Base-by-base conservation (phyloP, 2,888 invertebrate species). In the Lacanobia oleracea region DNA sequence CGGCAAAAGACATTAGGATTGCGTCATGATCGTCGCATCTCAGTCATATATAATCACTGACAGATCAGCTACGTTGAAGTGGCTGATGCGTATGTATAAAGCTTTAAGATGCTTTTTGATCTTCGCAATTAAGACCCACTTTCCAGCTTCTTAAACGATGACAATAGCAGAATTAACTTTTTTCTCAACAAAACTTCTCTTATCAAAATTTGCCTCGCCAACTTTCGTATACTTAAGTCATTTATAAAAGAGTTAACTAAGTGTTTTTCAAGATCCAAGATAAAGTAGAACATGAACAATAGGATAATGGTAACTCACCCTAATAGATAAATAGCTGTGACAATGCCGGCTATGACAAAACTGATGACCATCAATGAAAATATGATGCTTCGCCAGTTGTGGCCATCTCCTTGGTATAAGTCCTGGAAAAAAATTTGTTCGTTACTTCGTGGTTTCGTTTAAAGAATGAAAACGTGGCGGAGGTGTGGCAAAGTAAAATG, bases 321-420 rank as follows among this genome's bases (percentile, higher is more conserved):
- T 92, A 98, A 97, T 92, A 98, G 97, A 96, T 98, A 98, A 95
- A 98, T 98, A 90, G 98, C 98, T 88, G 98, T 98, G 87, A 98
- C 98, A 91, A 98, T 98, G 83, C 98, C 98, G 87, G 98, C 97
- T 95, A 98, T 98, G 89, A 98, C 98, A 94, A 97, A 97, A 93
- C 98, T 97, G 95, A 98, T 98, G 93, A 98, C 98, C 96, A 98
- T 97, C 92, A 98, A 96, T 82, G 98, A 98, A 94, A 98, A 98
- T 92, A 98, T 96, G 91, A 98, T 98, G 93, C 98, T 98, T 93
- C 97, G 97, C 98, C 98, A 98, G 94, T 98, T 98, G 96, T 98
- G 98, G 82, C 98, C 98, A 93, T 98, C 98, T 86, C 97, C 97
- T 83, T 97, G 96, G 93, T 98, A 97, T 93, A 98, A 97, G 93